Evolutionary conservation across 2,113 vertebrate species (phyloP).

Genomic region (Pithys albifrons): DNA sequence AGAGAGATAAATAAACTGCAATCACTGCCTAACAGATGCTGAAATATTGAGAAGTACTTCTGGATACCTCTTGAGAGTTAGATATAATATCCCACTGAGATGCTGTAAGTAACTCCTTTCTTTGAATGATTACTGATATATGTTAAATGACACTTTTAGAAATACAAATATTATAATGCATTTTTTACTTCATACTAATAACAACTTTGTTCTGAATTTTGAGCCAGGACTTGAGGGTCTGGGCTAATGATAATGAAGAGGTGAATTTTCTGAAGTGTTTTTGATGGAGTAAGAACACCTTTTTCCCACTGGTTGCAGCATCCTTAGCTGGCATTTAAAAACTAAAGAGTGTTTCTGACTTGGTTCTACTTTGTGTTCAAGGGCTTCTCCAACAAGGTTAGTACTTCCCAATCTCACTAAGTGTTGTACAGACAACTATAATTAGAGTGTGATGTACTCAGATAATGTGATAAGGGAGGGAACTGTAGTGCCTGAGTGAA

Average conservation of each 20-base stretch:
- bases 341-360: background rate
- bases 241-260: background rate
- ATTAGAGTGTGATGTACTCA: slow-evolving; percentile 46
- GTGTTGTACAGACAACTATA: slow-evolving; percentile 41
- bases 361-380: slow-evolving; percentile 11
- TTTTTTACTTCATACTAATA: background rate
- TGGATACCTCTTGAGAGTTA: slow-evolving; percentile 49
- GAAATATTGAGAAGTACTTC: slow-evolving; percentile 60
- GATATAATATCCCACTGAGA: slow-evolving; percentile 7
- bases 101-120: background rate
- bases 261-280: slow-evolving; percentile 7
- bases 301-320: background rate
- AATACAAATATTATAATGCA: slow-evolving; percentile 31
- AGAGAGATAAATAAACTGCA: slow-evolving; percentile 52
- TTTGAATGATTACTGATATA: slow-evolving; percentile 3
- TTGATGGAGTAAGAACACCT: background rate
- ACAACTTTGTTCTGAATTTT: background rate
- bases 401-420: slow-evolving; percentile 18
- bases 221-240: background rate
- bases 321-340: background rate
- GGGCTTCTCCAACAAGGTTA: slow-evolving; percentile 44
- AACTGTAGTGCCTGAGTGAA: background rate
- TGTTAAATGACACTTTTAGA: slow-evolving; percentile 40
- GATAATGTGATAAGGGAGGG: slow-evolving; percentile 50
- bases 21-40: slow-evolving; percentile 61